Base-by-base conservation (phyloP, 2,113 vertebrate genomes). In the Brachyhypopomus gauderio region DNA sequence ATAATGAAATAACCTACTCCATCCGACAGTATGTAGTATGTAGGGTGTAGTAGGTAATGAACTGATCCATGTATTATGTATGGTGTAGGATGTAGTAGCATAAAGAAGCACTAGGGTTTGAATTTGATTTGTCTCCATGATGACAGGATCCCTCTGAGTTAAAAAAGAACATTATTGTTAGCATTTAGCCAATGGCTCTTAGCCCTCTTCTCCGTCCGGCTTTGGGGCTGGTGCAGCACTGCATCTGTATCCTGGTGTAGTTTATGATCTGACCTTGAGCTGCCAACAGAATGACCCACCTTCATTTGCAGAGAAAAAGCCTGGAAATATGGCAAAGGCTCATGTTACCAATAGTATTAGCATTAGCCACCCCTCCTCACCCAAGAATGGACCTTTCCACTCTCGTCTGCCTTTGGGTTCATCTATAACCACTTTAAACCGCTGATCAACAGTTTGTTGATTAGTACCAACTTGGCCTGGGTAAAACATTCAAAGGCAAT, bases 191-290 rank as follows among this genome's bases (percentile, higher is more conserved):
- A 58, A 34, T 14, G 41, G n/a, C 23, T 41, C 25, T 3, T 22
- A 72, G 27, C 58, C 56, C 52, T 5, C 55, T 11, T 45, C 3
- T 20, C 41, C n/a, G 3, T 30, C 30, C 27, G n/a, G 27, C 30
- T 59, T 78, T 70, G 16, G 20, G 64, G n/a, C 41, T 58, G 30
- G 52, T 71, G 78, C 55, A 72, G 16, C 19, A 17, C 23, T 36
- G 66, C 75, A 85, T 75, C 81, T 85, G 81, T 81, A 81, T 82
- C 84, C 84, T 81, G 81, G 67, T 52, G 80, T 69, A 83, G 62
- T 72, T 45, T 66, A 52, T 2, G 45, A 12, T 11, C 77, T 84
- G 59, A 76, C 76, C 70, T 82, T 74, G 55, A 79, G 75, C 30
- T 69, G 77, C 73, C 41, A 72, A 82, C 77, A 38, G n/a, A 62